Percentiles rank a stretch among this genome's conserved stretches.
Evolutionary conservation across 2,888 invertebrate species (phyloP).

Genomic region (Tetrapedia diversipes): DNA sequence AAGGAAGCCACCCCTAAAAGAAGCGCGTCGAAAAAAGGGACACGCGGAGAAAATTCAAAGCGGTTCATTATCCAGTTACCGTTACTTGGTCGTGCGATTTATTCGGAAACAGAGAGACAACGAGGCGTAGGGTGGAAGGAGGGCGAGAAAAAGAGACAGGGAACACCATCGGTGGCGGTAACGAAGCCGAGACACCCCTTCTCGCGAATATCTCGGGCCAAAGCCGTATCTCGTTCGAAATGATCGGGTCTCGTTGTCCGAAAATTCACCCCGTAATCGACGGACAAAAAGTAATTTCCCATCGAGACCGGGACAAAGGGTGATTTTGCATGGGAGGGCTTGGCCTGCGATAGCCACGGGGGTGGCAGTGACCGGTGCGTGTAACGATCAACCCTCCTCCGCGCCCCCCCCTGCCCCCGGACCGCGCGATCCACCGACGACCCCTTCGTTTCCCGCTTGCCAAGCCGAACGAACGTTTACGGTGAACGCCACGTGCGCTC

Average conservation of each 20-base stretch:
- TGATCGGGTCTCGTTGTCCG: constrained; percentile 77
- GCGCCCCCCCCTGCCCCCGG: constrained; percentile 48
- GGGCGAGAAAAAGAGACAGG: neutral
- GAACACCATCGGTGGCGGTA: constrained; percentile 30
- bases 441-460: constrained; percentile 53
- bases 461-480: constrained; percentile 64
- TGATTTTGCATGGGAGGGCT: constrained; percentile 79
- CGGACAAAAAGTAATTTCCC: constrained; percentile 82
- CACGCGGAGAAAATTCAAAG: constrained; percentile 16
- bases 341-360: constrained; percentile 73
- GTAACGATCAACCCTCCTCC: constrained; percentile 76
- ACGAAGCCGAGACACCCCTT: constrained; percentile 49
- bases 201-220: constrained; percentile 57
- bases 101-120: no score
- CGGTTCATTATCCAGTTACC: constrained; percentile 48
- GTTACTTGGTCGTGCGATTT: constrained; percentile 49
- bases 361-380: constrained; percentile 82
- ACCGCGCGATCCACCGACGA: constrained; percentile 47
- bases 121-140: neutral
- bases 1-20: neutral
- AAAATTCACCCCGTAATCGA: constrained; percentile 81
- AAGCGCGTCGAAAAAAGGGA: neutral
- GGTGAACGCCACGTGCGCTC: constrained; percentile 76
- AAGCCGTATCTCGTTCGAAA: constrained; percentile 73
- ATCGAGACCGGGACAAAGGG: constrained; percentile 81